These are phyloP conservation scores for Mugil cephalus DNA, from an alignment of 2,113 vertebrate genomes.

Conservation along the genomic window DNA sequence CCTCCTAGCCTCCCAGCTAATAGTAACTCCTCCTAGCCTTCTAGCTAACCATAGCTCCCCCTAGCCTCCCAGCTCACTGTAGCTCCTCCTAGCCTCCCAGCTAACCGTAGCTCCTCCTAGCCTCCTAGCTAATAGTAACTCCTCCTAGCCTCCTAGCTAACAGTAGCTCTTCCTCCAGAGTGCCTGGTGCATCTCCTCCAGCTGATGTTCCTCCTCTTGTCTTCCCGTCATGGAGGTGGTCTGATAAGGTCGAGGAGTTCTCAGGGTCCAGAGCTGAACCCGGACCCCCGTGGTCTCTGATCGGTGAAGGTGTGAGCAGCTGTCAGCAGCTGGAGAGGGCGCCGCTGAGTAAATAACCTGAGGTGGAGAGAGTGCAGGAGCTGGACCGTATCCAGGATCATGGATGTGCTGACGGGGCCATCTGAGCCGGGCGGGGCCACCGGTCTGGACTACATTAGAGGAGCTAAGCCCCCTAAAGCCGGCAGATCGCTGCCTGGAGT, in stretches of 20 bases:
- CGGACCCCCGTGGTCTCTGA: neutral
- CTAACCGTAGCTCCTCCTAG: no score
- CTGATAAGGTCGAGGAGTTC: slow-evolving; percentile 1
- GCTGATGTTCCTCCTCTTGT: no score
- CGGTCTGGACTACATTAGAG: slow-evolving; percentile 71
- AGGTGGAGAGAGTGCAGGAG: slow-evolving; percentile 12
- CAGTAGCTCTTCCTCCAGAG: no score
- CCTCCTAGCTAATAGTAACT: no score
- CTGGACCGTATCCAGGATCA: slow-evolving; percentile 46
- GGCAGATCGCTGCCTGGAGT: slow-evolving; percentile 41
- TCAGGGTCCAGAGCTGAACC: neutral
- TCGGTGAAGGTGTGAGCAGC: neutral
- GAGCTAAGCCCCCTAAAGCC: slow-evolving; percentile 61
- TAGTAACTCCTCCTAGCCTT: no score
- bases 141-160: no score
- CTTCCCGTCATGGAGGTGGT: neutral
- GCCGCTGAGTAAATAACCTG: slow-evolving; percentile 51
- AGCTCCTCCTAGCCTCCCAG: no score
- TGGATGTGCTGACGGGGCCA: slow-evolving; percentile 60
- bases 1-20: no score
- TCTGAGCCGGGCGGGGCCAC: slow-evolving; percentile 31
- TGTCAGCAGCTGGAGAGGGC: slow-evolving; percentile 42
- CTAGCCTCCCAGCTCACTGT: no score
- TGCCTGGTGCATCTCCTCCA: no score
- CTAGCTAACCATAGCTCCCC: no score